phyloP scores from a whole-genome alignment of 2,113 vertebrate species.

The Ginglymostoma cirratum region DNA sequence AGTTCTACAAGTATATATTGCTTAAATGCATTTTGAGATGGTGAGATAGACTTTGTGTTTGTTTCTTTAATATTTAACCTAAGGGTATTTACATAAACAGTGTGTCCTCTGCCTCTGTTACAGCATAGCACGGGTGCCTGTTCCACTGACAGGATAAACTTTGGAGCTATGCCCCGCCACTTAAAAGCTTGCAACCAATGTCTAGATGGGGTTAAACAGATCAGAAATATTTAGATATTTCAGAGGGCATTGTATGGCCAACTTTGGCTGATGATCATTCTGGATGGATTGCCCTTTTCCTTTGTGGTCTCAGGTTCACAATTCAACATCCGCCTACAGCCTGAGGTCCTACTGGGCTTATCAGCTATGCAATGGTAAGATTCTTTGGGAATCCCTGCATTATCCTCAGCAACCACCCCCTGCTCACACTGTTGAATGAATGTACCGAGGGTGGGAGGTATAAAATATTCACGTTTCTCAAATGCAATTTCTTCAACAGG shows the following conservation, averaged over 20 bases:
- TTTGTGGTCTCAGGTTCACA: not conserved
- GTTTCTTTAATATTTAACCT: not conserved
- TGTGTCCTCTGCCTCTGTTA: not conserved
- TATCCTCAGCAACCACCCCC: not conserved
- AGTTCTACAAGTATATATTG: not conserved
- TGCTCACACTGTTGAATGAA: not conserved
- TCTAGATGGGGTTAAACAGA: not conserved
- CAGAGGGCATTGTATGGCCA: not conserved
- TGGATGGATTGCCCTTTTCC: not conserved
- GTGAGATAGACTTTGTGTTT: no score
- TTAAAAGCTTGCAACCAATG: not conserved
- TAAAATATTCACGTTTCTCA: not conserved
- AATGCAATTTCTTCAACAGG: not conserved
- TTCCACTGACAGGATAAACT: not conserved
- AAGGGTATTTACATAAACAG: not conserved
- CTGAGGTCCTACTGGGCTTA: not conserved
- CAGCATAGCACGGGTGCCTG: not conserved
- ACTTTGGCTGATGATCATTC: not conserved
- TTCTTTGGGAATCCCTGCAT: not conserved
- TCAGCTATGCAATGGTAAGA: not conserved
- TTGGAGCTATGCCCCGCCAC: not conserved
- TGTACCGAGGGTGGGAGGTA: not conserved
- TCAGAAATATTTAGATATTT: not conserved
- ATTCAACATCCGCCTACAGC: not conserved
- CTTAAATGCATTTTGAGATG: not conserved